Percentiles rank a stretch among this genome's conserved stretches.
Conservation (phyloP, 2,888 invertebrate genomes). For the Proisotoma minuta region DNA sequence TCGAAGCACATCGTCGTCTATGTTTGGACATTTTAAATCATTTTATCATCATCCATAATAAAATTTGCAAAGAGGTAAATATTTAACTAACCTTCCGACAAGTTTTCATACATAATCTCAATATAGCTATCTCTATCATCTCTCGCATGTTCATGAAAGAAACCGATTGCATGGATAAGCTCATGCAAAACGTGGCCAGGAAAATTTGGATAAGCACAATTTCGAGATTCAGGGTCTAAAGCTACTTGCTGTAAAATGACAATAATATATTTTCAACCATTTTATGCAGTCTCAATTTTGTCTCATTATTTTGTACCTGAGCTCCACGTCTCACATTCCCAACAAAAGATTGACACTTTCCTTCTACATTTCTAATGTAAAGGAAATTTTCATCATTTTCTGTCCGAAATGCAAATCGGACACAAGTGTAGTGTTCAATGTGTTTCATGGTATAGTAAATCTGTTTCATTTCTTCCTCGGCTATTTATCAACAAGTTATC, state of each 20-base stretch:
- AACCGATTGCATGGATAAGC: conserved; percentile 40
- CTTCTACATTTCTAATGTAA: conserved; percentile 28
- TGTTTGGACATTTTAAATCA: not conserved
- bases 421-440: conserved; percentile 38
- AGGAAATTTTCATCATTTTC: conserved; percentile 38
- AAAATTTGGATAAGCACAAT: conserved; percentile 38
- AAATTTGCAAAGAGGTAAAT: no score
- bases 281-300: not conserved
- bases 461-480: conserved; percentile 39
- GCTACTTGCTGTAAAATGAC: conserved; percentile 30
- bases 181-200: conserved; percentile 41
- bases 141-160: conserved; percentile 42
- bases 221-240: conserved; percentile 35
- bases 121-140: conserved; percentile 40
- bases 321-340: conserved; percentile 42
- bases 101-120: conserved; percentile 37
- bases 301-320: conserved; percentile 27
- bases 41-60: no score
- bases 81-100: conserved; percentile 26
- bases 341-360: conserved; percentile 40
- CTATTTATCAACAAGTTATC: conserved; percentile 2
- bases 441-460: conserved; percentile 38
- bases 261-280: not conserved
- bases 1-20: conserved; percentile 32
- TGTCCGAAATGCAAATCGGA: conserved; percentile 28